phyloP scores from a whole-genome alignment of 2,888 invertebrate species.

The Drosophila tripunctata region DNA sequence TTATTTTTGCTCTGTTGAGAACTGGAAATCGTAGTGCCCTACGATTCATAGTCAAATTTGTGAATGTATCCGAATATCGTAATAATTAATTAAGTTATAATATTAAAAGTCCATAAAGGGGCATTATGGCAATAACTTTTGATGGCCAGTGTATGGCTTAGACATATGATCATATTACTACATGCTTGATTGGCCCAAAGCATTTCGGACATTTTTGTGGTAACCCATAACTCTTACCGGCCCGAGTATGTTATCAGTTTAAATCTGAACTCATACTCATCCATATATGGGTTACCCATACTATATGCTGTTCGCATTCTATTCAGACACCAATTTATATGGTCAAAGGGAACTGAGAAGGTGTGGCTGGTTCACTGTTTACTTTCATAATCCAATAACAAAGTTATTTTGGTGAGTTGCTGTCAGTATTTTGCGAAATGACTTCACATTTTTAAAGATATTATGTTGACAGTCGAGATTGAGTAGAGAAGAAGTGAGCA shows the following conservation, averaged over 20 bases:
- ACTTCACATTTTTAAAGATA: constrained; percentile 74
- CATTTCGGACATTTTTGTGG: constrained; percentile 48
- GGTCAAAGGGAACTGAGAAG: constrained; percentile 10
- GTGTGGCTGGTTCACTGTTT: constrained; percentile 25
- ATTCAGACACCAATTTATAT: constrained; percentile 42
- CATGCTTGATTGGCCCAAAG: constrained; percentile 55
- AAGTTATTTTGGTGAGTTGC: constrained; percentile 6
- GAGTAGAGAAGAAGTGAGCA: constrained; percentile 14
- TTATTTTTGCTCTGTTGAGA: not conserved
- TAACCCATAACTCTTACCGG: constrained; percentile 59
- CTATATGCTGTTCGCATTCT: constrained; percentile 35
- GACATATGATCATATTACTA: constrained; percentile 13
- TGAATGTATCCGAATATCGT: constrained; percentile 50
- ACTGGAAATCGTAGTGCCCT: constrained; percentile 14
- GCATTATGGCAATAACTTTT: constrained; percentile 75
- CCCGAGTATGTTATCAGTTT: constrained; percentile 48
- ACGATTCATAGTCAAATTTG: constrained; percentile 68
- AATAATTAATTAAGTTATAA: constrained; percentile 78
- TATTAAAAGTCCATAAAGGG: constrained; percentile 75
- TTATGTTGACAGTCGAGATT: constrained; percentile 68
- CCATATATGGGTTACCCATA: constrained; percentile 20
- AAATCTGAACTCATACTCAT: constrained; percentile 39
- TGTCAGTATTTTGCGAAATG: constrained; percentile 55
- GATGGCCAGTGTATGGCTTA: constrained; percentile 45
- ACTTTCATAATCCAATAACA: constrained; percentile 42